Evolutionary conservation across 1,140 invertebrate species (phyloP).

Genomic region (Brachionus koreanus): DNA sequence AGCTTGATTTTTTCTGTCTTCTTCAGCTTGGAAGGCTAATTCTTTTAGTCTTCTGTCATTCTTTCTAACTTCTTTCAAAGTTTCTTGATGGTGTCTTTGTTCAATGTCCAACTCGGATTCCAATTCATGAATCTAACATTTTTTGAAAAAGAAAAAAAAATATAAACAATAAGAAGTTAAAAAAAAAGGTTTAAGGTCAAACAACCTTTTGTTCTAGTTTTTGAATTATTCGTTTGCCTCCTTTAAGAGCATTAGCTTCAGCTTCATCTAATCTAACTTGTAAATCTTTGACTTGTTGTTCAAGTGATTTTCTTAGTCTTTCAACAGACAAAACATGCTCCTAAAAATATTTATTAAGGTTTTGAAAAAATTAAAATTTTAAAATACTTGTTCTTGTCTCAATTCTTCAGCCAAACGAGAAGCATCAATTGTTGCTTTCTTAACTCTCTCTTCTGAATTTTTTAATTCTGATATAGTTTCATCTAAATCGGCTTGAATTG

Average conservation of each 20-base stretch:
- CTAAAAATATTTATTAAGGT: background rate
- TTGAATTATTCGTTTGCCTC: slow-evolving; percentile 77
- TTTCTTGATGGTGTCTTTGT: slow-evolving; percentile 82
- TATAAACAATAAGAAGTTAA: background rate
- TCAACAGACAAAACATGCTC: slow-evolving; percentile 93
- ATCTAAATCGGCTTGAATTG: slow-evolving; percentile 71
- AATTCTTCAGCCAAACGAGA: slow-evolving; percentile 94
- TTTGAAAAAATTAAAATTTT: background rate
- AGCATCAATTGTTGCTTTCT: slow-evolving; percentile 80
- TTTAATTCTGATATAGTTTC: slow-evolving; percentile 69
- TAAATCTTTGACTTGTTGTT: slow-evolving; percentile 95
- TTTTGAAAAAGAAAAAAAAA: background rate
- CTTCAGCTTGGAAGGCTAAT: slow-evolving; percentile 86
- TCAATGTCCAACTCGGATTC: slow-evolving; percentile 96
- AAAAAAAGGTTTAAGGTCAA: background rate
- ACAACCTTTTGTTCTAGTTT: slow-evolving; percentile 61
- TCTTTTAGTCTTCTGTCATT: slow-evolving; percentile 69
- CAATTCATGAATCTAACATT: slow-evolving; percentile 65
- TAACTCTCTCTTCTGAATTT: slow-evolving; percentile 92
- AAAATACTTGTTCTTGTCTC: slow-evolving; percentile 76
- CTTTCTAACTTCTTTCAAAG: slow-evolving; percentile 69
- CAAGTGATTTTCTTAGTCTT: slow-evolving; percentile 92
- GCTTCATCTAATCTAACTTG: slow-evolving; percentile 92
- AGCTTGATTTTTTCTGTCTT: slow-evolving; percentile 95
- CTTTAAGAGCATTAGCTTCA: slow-evolving; percentile 91